Percentiles rank a stretch among this genome's conserved stretches.
These are phyloP conservation scores for Orchesella flavescens DNA, from an alignment of 2,888 invertebrate genomes.

Conservation along the genomic window DNA sequence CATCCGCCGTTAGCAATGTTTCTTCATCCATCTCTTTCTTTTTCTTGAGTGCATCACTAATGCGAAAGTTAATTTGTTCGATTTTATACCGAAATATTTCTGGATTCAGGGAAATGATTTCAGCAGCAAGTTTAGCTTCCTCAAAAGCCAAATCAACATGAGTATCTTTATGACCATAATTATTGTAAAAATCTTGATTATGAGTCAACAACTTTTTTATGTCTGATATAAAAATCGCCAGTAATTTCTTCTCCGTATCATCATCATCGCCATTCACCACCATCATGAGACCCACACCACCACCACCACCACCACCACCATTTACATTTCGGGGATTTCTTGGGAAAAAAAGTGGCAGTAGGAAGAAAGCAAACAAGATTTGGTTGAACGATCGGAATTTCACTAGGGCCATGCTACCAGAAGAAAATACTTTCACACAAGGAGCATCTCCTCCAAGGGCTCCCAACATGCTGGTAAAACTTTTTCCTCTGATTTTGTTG, in stretches of 20 bases:
- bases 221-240: constrained; percentile 23
- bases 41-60: constrained; percentile 14
- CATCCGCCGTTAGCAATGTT: constrained; percentile 7
- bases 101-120: constrained; percentile 18
- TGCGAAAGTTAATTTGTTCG: constrained; percentile 9
- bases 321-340: not conserved
- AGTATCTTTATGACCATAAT: constrained; percentile 29
- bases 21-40: constrained; percentile 1
- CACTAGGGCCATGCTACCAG: too few relatives aligned
- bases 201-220: constrained; percentile 31
- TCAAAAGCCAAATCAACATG: constrained; percentile 33
- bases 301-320: not conserved
- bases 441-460: too few relatives aligned
- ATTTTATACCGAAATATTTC: constrained; percentile 37
- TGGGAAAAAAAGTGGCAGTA: constrained; percentile 3
- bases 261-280: constrained; percentile 16
- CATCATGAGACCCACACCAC: not conserved
- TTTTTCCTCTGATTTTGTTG: too few relatives aligned
- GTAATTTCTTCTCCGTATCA: constrained; percentile 2
- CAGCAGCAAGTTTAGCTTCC: constrained; percentile 36
- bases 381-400: too few relatives aligned
- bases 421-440: too few relatives aligned
- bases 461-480: too few relatives aligned
- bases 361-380: not conserved
- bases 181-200: constrained; percentile 47